Percentiles rank a stretch among this genome's conserved stretches.
These are phyloP conservation scores for Spodoptera picta DNA, from an alignment of 2,888 invertebrate species.

Conservation along the genomic window DNA sequence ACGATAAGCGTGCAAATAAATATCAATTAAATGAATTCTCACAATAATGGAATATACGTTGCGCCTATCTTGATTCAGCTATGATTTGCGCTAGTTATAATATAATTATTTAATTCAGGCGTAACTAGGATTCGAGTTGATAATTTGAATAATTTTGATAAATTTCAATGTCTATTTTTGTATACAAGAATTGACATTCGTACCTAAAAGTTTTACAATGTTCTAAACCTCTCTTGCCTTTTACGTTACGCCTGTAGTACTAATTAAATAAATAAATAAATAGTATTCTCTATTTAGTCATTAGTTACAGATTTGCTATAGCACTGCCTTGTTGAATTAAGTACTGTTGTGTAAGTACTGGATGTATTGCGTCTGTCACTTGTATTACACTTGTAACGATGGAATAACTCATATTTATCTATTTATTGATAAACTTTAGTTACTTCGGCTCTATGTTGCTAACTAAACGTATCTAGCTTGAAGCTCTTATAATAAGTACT, in stretches of 20 bases:
- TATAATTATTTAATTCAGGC: slow-evolving; percentile 19
- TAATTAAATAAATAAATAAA: slow-evolving; percentile 43
- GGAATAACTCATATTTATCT: not conserved
- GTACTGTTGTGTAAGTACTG: slow-evolving; percentile 45
- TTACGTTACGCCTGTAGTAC: slow-evolving; percentile 40
- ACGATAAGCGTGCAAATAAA: slow-evolving; percentile 46
- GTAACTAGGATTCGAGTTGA: slow-evolving; percentile 25
- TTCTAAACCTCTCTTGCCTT: slow-evolving; percentile 3
- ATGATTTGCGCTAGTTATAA: slow-evolving; percentile 15
- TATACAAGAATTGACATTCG: too few relatives aligned
- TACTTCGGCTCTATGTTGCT: too few relatives aligned
- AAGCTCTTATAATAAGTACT: slow-evolving; percentile 40
- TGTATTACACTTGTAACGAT: not conserved
- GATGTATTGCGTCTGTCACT: slow-evolving; percentile 49
- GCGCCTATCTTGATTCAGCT: slow-evolving; percentile 17
- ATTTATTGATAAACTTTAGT: slow-evolving; percentile 8
- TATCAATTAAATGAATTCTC: slow-evolving; percentile 21
- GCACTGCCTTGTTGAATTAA: slow-evolving; percentile 46
- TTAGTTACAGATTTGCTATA: slow-evolving; percentile 25
- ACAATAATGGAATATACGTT: slow-evolving; percentile 37
- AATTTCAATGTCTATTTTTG: too few relatives aligned
- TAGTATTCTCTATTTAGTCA: slow-evolving; percentile 35
- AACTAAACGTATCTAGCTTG: too few relatives aligned
- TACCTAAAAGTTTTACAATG: not conserved
- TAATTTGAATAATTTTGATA: too few relatives aligned